These are phyloP conservation scores for Limnephilus rhombicus DNA, from an alignment of 2,888 invertebrate genomes.

Conservation along the genomic window DNA sequence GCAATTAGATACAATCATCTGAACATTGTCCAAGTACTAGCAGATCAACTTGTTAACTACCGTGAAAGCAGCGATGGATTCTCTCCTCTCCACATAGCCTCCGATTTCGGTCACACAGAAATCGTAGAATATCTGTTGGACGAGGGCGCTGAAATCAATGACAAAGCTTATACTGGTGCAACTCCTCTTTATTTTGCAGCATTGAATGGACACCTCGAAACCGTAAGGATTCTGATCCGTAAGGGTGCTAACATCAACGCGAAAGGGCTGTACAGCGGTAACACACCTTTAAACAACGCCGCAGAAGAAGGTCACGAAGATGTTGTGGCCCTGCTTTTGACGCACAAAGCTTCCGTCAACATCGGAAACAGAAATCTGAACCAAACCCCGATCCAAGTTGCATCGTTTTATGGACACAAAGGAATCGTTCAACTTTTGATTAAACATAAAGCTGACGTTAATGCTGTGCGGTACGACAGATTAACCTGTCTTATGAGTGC, in stretches of 20 bases:
- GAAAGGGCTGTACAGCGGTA: not conserved
- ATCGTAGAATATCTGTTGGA: conserved; percentile 2
- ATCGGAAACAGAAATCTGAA: not conserved
- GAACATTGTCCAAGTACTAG: not conserved
- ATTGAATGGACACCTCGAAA: not conserved
- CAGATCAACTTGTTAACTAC: not conserved
- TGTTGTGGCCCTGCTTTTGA: not conserved
- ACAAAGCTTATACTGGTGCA: not conserved
- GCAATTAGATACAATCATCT: conserved; percentile 25
- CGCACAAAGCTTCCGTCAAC: conserved; percentile 2
- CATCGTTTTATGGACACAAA: not conserved
- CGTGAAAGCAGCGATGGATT: conserved; percentile 4
- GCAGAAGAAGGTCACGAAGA: conserved; percentile 18
- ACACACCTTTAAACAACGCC: conserved; percentile 23
- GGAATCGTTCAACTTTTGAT: conserved; percentile 23
- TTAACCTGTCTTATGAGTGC: conserved; percentile 10
- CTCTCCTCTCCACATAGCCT: conserved; percentile 7
- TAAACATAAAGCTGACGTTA: conserved; percentile 14
- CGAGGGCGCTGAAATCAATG: not conserved
- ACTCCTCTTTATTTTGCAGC: conserved; percentile 21
- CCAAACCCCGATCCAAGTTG: conserved; percentile 19
- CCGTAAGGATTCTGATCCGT: not conserved
- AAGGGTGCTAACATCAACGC: conserved; percentile 12
- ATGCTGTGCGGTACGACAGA: not conserved
- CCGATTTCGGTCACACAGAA: conserved; percentile 15